Conservation (phyloP, 1,140 invertebrate genomes). For the Choristoneura fumiferana region DNA sequence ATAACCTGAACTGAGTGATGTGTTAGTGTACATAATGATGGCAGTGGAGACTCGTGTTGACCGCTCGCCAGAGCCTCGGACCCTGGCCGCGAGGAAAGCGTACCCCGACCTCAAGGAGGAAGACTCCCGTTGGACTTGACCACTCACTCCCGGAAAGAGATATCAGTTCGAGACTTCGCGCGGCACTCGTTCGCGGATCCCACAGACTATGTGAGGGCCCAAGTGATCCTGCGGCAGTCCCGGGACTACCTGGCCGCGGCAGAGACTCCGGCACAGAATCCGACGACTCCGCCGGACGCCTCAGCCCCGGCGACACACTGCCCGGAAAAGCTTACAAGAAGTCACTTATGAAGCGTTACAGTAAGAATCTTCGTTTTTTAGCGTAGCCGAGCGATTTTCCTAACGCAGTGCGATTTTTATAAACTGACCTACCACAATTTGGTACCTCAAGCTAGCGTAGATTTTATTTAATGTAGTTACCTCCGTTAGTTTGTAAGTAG, state of each 20-base stretch:
- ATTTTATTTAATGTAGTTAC: constrained; percentile 3
- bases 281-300: constrained; percentile 84
- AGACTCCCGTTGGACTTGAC: constrained; percentile 82
- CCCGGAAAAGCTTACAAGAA: constrained; percentile 91
- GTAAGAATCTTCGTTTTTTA: constrained; percentile 82
- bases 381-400: not conserved
- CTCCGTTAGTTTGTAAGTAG: constrained; percentile 16
- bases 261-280: constrained; percentile 86
- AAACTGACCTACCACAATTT: constrained; percentile 9
- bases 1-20: constrained; percentile 66
- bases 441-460: not conserved
- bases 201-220: constrained; percentile 65
- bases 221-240: constrained; percentile 70
- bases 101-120: constrained; percentile 72
- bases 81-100: constrained; percentile 70
- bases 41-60: constrained; percentile 63
- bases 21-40: constrained; percentile 66
- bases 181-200: constrained; percentile 66
- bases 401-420: not conserved
- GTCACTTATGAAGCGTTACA: constrained; percentile 92
- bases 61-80: constrained; percentile 56
- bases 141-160: constrained; percentile 71
- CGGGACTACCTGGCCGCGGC: constrained; percentile 81
- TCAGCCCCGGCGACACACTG: constrained; percentile 78
- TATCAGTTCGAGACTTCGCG: constrained; percentile 72